Evolutionary conservation across 2,797 vertebrate species (phyloP), one percentile per base, ranked within the genome.

Genomic region (Falco cherrug): DNA sequence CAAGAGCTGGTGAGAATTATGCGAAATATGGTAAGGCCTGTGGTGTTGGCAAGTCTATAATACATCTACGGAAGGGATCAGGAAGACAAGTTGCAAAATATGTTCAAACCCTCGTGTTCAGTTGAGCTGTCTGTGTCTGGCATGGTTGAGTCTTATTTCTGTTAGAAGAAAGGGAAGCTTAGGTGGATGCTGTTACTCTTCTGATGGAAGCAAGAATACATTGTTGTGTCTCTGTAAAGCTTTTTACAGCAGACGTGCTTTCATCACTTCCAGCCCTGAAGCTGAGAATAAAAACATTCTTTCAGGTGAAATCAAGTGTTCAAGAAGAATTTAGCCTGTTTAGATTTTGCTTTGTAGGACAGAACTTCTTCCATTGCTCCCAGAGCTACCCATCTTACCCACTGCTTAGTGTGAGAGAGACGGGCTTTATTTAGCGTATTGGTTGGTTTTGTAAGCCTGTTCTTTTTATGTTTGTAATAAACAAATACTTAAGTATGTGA

Each of bases 241-340:
- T 54, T 79, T 89, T 81, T 64, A 5, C 22, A 48, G 43, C 35
- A 31, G 16, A 20, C 0, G 0, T 70, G 10, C 89, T 92, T 69
- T 50, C 51, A 43, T 89, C 0, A 0, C 68, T 91, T 77, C 51
- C 41, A 71, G 51, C 61, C 25, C 68, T 54, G 69, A n/a, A 54
- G 10, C 0, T 80, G 37, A 74, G 73, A 76, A 47, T 73, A 39
- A 91, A 93, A 92, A 10, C 28, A 24, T 57, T 73, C 63, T 81
- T 94, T 91, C 43, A 60, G 54, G 53, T 95, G 85, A 95, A 96
- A 64, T 95, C 14, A 60, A 86, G 56, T 47, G 60, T 92, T 87
- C 43, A 37, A 63, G 64, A 96, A 78, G 81, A 86, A 61, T 84
- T 95, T 93, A 91, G 48, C 60, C 35, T 26, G 10, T 47, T 10